Base-by-base conservation (phyloP, 1,140 invertebrate species). In the Polyergus mexicanus region DNA sequence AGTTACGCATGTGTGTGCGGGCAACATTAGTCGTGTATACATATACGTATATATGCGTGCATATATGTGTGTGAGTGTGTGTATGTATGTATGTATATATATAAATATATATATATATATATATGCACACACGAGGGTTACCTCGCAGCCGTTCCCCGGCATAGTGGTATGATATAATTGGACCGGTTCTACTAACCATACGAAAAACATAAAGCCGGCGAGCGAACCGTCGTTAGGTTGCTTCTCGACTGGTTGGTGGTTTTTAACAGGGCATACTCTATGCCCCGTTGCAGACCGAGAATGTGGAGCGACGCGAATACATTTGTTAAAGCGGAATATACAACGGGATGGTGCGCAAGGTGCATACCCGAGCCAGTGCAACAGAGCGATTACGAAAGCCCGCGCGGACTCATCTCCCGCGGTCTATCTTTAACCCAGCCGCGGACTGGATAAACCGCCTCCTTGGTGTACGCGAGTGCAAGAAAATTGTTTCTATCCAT, bases 91-190 rank as follows among this genome's bases (percentile, higher is more conserved):
- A 7, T 44, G 69, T 76, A 25, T 71, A 22, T 35, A n/a, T 13
- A 44, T 19, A 25, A 10, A 11, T 65, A 16, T 58, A 47, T 41
- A 13, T 54, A 41, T 11, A 19, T 32, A 7, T 65, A 28, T 54
- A 28, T 63, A 38, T 22, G 44, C 56, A 63, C 66, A 47, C 63
- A 10, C 66, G 54, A 86, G 87, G 89, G 88, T 90, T 92, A 80
- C 65, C 85, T 32, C 3, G 84, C 66, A 78, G 78, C 54, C 85
- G 81, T 86, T 85, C 86, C 88, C 60, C 60, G 88, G 87, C 83
- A 58, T 81, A 89, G 86, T 86, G 85, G 86, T 91, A 92, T 91
- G 91, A 93, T 93, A 93, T 93, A 93, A 93, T 93, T 94, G 93
- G 93, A 94, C 93, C 92, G 90, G 91, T 91, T 90, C 65, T 93